Evolutionary conservation across 2,797 vertebrate species (phyloP), one percentile per base, ranked within the genome.

Genomic region (Vireo griseus): DNA sequence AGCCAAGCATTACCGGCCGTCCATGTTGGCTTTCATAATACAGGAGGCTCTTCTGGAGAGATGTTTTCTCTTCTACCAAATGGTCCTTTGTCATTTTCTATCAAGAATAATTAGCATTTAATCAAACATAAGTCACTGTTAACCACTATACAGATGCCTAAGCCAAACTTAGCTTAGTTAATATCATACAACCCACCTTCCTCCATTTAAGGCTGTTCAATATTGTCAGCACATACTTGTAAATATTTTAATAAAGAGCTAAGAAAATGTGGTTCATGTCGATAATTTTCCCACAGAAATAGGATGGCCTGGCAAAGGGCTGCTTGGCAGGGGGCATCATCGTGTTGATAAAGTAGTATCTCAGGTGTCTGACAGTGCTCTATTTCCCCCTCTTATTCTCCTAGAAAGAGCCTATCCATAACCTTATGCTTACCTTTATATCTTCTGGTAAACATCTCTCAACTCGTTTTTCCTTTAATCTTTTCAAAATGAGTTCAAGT

Each of bases 1-100:
- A 90, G 86, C 10, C 42, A 78, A 86, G 63, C 19, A 80, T 97
- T 97, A 99, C 99, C 66, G 99, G 99, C 66, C 99, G 98, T 26
- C 99, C 99, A 13, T 99, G 99, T 16, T 99, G 98, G 95, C 98
- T 99, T 97, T 99, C 99, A 54, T 99, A 99, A 97, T 98, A 99
- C 95, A 99, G 98, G 92, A 99, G 98, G 97, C 99, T 99, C 97
- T 99, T 99, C 97, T 99, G 99, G 33, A 99, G 98, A 94, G 99
- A 98, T 1, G 98, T 99, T 97, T 99, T 99, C 98, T 99, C 99
- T 98, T 98, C 98, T 90, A 98, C 97, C 97, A 99, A 97, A 97
- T 99, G 98, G 95, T 99, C 99, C 98, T 99, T 99, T 54, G 98
- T 99, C 99, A 99, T 99, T 98, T 99, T 99, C 99, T 99, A 88